Evolutionary conservation across 2,888 invertebrate species (phyloP).

Genomic region (Drosophila maculinotata): DNA sequence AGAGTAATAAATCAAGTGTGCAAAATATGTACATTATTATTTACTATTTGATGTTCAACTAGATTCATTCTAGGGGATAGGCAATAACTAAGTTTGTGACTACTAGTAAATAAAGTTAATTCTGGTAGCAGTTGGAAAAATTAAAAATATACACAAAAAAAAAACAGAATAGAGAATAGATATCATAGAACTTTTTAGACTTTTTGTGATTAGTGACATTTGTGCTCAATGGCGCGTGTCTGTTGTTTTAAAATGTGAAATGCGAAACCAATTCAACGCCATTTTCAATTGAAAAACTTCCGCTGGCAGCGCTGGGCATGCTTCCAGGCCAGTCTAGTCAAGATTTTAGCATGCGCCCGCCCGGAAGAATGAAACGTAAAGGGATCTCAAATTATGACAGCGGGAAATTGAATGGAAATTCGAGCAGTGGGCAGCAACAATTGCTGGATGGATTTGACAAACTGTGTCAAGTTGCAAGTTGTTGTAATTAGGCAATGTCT

Average conservation of each 20-base stretch:
- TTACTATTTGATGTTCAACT: too few species aligned
- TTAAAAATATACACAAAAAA: too few species aligned
- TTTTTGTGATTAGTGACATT: not conserved
- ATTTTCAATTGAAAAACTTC: constrained; percentile 74
- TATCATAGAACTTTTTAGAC: not conserved
- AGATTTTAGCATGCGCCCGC: constrained; percentile 63
- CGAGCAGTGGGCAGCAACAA: constrained; percentile 38
- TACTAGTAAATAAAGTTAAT: too few species aligned
- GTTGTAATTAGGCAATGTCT: constrained; percentile 65
- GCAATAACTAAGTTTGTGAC: too few species aligned
- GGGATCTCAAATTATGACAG: constrained; percentile 36
- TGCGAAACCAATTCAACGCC: constrained; percentile 73
- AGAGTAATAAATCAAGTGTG: too few species aligned
- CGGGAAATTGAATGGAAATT: constrained; percentile 68
- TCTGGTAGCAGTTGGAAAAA: too few species aligned
- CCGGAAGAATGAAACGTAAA: constrained; percentile 41
- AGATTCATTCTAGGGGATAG: too few species aligned
- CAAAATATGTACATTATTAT: too few species aligned
- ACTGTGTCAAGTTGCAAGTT: constrained; percentile 72
- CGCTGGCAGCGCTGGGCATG: constrained; percentile 44
- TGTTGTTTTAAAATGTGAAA: constrained; percentile 55
- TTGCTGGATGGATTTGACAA: constrained; percentile 61
- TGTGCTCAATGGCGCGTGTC: constrained; percentile 60
- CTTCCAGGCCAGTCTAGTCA: constrained; percentile 34
- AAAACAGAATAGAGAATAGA: too few species aligned